Conservation (phyloP, 2,888 invertebrate species). For the Parnassius glacialis region DNA sequence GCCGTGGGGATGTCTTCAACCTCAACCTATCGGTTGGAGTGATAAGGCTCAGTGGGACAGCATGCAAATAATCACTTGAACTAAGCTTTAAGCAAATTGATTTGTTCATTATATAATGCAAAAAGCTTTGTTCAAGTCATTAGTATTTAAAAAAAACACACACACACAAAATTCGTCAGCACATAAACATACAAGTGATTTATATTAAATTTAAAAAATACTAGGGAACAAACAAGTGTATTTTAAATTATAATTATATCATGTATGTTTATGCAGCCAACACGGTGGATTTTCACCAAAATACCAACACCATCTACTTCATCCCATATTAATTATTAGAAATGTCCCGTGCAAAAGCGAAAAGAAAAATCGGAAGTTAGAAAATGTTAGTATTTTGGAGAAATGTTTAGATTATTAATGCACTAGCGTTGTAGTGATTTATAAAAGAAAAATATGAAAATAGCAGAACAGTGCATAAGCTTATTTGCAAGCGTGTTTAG, state of each 20-base stretch:
- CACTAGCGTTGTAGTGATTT: conserved; percentile 46
- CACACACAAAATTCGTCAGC: conserved; percentile 37
- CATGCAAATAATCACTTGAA: conserved; percentile 70
- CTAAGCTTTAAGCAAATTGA: conserved; percentile 59
- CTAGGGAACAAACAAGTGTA: conserved; percentile 14
- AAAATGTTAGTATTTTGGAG: conserved; percentile 79
- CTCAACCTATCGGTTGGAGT: conserved; percentile 74
- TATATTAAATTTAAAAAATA: not conserved
- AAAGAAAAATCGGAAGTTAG: conserved; percentile 49
- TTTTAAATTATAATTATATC: not conserved
- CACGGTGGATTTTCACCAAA: conserved; percentile 71
- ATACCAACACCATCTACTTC: conserved; percentile 77
- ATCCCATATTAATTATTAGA: conserved; percentile 46
- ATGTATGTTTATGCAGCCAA: conserved; percentile 59
- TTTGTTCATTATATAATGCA: conserved; percentile 46
- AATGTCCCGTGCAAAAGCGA: conserved; percentile 59
- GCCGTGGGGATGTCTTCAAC: conserved; percentile 53
- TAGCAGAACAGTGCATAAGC: conserved; percentile 65
- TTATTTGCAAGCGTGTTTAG: conserved; percentile 54
- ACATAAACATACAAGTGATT: conserved; percentile 61
- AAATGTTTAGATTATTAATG: conserved; percentile 50
- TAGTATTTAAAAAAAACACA: conserved; percentile 46
- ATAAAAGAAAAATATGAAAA: conserved; percentile 51
- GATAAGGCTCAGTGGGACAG: conserved; percentile 66
- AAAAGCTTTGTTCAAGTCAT: conserved; percentile 66